These are phyloP conservation scores for Bombus vancouverensis DNA, from an alignment of 1,140 invertebrate species.

Conservation along the genomic window DNA sequence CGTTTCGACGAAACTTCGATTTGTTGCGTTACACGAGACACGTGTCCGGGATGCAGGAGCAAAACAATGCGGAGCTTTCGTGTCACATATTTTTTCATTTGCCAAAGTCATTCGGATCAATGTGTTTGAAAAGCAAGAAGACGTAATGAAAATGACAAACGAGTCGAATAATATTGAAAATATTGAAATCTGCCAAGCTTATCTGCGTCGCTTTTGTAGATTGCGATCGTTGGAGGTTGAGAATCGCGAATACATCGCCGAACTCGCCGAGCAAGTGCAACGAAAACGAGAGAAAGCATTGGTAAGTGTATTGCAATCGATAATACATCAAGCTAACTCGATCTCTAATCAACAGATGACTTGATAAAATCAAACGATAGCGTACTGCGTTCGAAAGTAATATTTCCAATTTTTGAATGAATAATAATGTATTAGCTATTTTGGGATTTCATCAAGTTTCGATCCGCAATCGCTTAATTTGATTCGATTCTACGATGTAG, in stretches of 20 bases:
- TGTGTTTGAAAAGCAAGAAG: not conserved
- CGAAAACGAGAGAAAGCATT: constrained; percentile 68
- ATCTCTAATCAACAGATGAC: not conserved
- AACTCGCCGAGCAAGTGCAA: constrained; percentile 75
- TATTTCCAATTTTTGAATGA: not conserved
- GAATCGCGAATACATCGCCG: constrained; percentile 72
- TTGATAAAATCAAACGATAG: not conserved
- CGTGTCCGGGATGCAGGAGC: not conserved
- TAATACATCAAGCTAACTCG: not conserved
- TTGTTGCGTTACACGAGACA: not conserved
- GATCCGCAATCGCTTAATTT: not conserved
- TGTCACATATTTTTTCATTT: not conserved
- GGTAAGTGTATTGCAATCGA: constrained; percentile 63
- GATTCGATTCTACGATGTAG: not conserved
- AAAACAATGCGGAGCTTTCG: not conserved
- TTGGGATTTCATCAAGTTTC: not conserved
- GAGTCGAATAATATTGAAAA: not conserved
- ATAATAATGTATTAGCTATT: not conserved
- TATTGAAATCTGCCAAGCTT: not conserved
- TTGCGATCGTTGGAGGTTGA: constrained; percentile 63
- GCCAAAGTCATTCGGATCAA: not conserved
- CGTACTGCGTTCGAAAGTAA: not conserved
- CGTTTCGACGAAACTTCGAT: not conserved
- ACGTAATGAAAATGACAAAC: not conserved
- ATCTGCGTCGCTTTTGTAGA: constrained; percentile 61